Evolutionary conservation across 2,797 vertebrate species (phyloP), one percentile per base, ranked within the genome.

Genomic region (Pelochelys cantorii): DNA sequence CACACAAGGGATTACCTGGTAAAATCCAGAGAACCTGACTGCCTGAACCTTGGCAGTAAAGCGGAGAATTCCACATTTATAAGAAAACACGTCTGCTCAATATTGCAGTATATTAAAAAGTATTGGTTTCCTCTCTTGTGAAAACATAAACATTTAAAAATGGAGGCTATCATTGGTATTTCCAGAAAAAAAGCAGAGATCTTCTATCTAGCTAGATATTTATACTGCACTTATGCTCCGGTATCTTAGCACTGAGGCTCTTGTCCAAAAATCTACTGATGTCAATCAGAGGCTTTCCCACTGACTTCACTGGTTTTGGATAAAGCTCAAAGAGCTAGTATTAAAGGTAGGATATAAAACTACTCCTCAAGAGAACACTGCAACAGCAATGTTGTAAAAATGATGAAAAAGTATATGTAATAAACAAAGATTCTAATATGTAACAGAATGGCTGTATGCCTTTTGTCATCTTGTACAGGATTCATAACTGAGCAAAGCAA

Each of bases 401-500:
- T 83, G 18, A 25, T 27, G 74, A 52, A 31, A 5, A 10, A 86
- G 37, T 17, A 60, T 4, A 37, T 86, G 53, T 52, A 92, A 86
- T 77, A 77, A 8, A 0, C 0, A n/a, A 37, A 68, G 0, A 81
- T 42, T 71, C 2, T 68, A 86, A 84, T 23, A 68, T 29, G 80
- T n/a, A 81, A 75, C 31, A 80, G 48, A 71, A 3, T 68, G 42
- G n/a, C 81, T 90, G 42, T 7, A 52, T 90, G 74, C 52, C 83
- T 94, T 65, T 75, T 95, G 92, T 83, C 79, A 71, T 52, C 3
- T 9, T 52, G 74, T 77, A 77, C 55, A 85, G 90, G 81, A 8
- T 15, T 11, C 1, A 2, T 79, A 92, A 79, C 89, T 94, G 87
- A 87, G 87, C 79, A 87, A 27, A 94, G 53, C 77, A 93, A 93